Percentiles rank a stretch among this genome's conserved stretches.
phyloP scores from a whole-genome alignment of 2,113 vertebrate genomes.

The Drymodes brunneopygia region DNA sequence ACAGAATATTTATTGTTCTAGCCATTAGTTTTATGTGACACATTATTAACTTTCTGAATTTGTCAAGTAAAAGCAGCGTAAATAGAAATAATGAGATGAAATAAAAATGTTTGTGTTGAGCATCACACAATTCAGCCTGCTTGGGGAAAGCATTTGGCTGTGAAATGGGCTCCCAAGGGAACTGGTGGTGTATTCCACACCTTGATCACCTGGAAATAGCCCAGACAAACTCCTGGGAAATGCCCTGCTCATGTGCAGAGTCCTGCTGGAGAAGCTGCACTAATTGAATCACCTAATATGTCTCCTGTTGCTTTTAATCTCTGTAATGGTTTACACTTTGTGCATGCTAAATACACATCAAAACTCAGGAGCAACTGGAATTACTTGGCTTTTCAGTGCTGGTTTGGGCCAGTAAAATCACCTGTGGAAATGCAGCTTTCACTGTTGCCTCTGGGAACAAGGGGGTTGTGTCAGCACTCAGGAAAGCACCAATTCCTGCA shows the following conservation, averaged over 20 bases:
- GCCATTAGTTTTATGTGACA: constrained; percentile 22
- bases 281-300: neutral
- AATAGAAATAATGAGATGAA: constrained; percentile 6
- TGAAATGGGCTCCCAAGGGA: neutral
- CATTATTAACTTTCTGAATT: constrained; percentile 12
- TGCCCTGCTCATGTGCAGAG: neutral
- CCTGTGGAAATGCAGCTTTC: neutral
- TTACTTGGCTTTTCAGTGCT: neutral
- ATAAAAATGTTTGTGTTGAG: neutral
- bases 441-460: neutral
- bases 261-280: neutral
- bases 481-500: neutral
- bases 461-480: accelerated
- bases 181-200: neutral
- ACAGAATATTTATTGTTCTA: constrained; percentile 8
- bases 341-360: neutral
- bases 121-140: neutral
- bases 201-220: neutral
- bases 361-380: neutral
- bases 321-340: neutral
- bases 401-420: neutral
- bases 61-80: neutral
- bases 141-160: neutral
- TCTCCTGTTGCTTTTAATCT: neutral
- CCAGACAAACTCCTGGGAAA: neutral